These are phyloP conservation scores for Schizopygopsis malacanthus DNA, from an alignment of 2,797 vertebrate genomes.

Conservation along the genomic window DNA sequence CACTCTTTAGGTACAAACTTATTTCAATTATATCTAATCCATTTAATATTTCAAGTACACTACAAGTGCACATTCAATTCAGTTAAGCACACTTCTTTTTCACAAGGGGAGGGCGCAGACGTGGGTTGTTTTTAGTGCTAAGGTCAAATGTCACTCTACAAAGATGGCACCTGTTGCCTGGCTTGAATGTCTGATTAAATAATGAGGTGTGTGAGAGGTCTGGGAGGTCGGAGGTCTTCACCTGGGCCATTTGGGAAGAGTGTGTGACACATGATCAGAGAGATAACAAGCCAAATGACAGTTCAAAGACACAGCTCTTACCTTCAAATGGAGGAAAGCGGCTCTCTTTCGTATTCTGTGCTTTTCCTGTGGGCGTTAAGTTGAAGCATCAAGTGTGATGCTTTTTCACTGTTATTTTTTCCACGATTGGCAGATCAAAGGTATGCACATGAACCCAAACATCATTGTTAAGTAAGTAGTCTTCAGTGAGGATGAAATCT, in stretches of 20 bases:
- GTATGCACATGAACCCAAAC: not conserved
- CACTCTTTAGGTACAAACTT: not conserved
- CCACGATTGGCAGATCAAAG: slow-evolving; percentile 20
- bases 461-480: slow-evolving; percentile 27
- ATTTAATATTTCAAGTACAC: not conserved
- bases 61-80: not conserved
- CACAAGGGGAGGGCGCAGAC: slow-evolving; percentile 17
- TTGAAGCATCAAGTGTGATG: slow-evolving; percentile 5
- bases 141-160: slow-evolving; percentile 57
- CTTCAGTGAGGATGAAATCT: slow-evolving; percentile 25
- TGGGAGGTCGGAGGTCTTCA: slow-evolving; percentile 56
- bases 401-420: not conserved
- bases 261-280: slow-evolving; percentile 58
- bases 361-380: not conserved
- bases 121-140: slow-evolving; percentile 63
- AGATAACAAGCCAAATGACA: slow-evolving; percentile 50
- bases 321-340: slow-evolving; percentile 17
- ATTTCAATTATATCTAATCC: not conserved
- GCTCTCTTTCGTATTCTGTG: not conserved
- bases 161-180: slow-evolving; percentile 67
- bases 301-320: slow-evolving; percentile 57
- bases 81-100: not conserved
- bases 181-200: slow-evolving; percentile 59
- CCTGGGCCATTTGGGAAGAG: slow-evolving; percentile 53
- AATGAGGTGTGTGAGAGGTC: slow-evolving; percentile 52